phyloP scores from a whole-genome alignment of 2,888 invertebrate genomes.

The Acanthoscelides obtectus region DNA sequence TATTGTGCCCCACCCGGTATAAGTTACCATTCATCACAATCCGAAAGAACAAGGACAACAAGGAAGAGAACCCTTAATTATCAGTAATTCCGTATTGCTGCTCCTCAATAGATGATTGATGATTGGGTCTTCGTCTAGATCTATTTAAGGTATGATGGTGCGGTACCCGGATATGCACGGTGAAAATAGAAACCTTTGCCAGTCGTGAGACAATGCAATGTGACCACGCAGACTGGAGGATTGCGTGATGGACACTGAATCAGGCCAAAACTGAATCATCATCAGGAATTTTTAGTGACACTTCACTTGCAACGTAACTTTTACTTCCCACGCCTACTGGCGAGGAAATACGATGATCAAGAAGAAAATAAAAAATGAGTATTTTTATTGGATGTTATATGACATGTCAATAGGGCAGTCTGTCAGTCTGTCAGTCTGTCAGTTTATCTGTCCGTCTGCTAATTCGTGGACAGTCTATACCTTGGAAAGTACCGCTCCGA shows the following conservation, averaged over 20 bases:
- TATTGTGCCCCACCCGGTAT: not conserved
- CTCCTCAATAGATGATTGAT: not conserved
- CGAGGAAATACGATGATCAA: too few species aligned
- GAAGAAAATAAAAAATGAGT: too few species aligned
- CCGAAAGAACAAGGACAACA: not conserved
- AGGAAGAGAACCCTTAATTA: not conserved
- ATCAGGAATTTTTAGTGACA: not conserved
- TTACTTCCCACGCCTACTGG: too few species aligned
- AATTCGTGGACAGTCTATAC: too few species aligned
- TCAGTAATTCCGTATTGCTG: not conserved
- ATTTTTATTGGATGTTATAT: too few species aligned
- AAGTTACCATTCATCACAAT: not conserved
- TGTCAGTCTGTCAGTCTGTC: too few species aligned
- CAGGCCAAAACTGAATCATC: not conserved
- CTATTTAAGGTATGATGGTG: not conserved
- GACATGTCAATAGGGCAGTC: too few species aligned
- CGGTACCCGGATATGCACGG: not conserved
- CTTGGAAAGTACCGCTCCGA: too few species aligned
- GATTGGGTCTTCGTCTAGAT: not conserved
- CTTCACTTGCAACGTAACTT: too few species aligned
- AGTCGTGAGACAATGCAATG: not conserved
- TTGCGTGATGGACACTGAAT: not conserved
- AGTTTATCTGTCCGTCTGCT: too few species aligned
- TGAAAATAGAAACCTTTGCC: not conserved
- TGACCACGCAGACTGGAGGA: not conserved